Evolutionary conservation across 2,888 invertebrate genomes (phyloP), one percentile per base, ranked within the genome.

Genomic region (Sesia bembeciformis): DNA sequence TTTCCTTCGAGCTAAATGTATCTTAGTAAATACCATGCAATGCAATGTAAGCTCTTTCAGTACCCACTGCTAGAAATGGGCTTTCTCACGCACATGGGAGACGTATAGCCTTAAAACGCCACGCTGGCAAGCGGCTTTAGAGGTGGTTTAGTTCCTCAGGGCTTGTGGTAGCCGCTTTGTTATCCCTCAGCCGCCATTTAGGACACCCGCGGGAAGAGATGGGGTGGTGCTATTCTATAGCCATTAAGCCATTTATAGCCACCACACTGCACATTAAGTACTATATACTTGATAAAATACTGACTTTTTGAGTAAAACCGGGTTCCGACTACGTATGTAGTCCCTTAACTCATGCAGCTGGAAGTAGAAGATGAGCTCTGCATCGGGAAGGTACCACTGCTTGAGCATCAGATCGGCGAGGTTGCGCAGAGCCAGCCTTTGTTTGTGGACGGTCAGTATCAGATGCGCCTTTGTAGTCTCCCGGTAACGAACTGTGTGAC

Each of bases 381-480:
- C 72, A 52, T 92, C 87, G 0, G 95, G 94, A 51, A 96, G 68
- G 41, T 90, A 81, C 66, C 94, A 94, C 62, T 92, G 91, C 7
- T 73, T 65, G 0, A 91, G 91, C 85, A 96, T 85, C 54, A 91
- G 67, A 4, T 81, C 68, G 0, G 91, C 93, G 39, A 95, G 77
- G 40, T 80, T 74, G 49, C 90, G 78, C 60, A 91, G 92, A 0
- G 91, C 93, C 52, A 91, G 64, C 58, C 94, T 88, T 52, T 93
- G 61, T 67, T 91, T 91, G 67, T 94, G 92, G 0, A 91, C 68
- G 39, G 87, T 81, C 49, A 81, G 74, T 52, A 93, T 86, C 4
- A 90, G 51, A 46, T 90, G 80, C 3, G 92, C 91, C 73, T 95
- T 96, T 0, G 94, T 93, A 59, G 79, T 76, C 76, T 96, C 95